Conservation (phyloP, 2,113 vertebrate species). For the Nothobranchius kuhntae region DNA sequence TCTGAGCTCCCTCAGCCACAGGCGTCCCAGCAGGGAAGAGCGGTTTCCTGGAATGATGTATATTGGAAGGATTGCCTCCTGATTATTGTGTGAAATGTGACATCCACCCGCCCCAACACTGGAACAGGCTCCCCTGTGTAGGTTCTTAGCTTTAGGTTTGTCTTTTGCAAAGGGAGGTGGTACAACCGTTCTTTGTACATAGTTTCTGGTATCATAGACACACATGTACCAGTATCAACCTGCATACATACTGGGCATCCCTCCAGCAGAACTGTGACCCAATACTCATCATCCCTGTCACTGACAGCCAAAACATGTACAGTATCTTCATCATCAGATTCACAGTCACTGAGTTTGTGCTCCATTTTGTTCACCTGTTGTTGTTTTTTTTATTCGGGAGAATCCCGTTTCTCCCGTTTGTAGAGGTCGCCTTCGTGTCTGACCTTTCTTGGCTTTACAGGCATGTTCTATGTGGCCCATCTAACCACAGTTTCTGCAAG, state of each 20-base stretch:
- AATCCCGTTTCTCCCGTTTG: not conserved
- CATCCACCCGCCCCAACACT: not conserved
- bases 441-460: not conserved
- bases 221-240: conserved; percentile 12
- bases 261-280: not conserved
- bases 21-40: conserved; percentile 17
- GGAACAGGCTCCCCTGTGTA: conserved; percentile 9
- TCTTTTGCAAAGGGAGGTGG: not conserved
- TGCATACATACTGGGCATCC: not conserved
- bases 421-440: not conserved
- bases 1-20: not conserved
- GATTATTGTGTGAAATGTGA: not conserved
- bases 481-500: conserved; percentile 7
- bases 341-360: not conserved
- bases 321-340: not conserved
- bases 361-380: not conserved
- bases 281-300: not conserved
- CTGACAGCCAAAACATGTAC: not conserved
- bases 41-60: conserved; percentile 21
- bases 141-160: conserved; percentile 4
- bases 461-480: conserved; percentile 9
- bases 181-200: not conserved
- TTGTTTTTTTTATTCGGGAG: not conserved
- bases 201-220: conserved; percentile 9
- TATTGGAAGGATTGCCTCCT: conserved; percentile 4